Percentiles rank a stretch among this genome's conserved stretches.
These are phyloP conservation scores for Pogonognathellus flavescens DNA, from an alignment of 1,140 invertebrate species.

Conservation along the genomic window DNA sequence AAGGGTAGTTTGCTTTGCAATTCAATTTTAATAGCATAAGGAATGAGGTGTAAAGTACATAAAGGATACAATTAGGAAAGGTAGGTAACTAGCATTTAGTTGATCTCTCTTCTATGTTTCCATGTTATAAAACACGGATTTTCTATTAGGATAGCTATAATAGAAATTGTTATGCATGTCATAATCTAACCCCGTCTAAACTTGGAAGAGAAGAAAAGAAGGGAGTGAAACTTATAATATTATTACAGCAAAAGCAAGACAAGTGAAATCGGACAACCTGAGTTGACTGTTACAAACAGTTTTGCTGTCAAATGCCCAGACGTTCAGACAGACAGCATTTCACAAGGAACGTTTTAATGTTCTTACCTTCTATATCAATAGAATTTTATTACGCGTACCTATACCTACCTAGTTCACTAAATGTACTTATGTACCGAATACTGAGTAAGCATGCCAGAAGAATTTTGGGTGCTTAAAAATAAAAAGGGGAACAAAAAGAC, in stretches of 20 bases:
- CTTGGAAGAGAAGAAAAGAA: neutral
- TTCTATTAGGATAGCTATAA: too few species aligned
- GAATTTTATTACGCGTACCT: neutral
- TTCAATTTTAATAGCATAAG: too few species aligned
- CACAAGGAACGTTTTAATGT: conserved; percentile 1
- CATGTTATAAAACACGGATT: too few species aligned
- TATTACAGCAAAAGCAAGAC: neutral
- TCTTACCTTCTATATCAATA: conserved; percentile 23
- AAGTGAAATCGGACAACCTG: conserved; percentile 9
- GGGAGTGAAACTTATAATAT: neutral
- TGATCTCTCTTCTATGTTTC: too few species aligned
- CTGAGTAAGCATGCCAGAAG: neutral
- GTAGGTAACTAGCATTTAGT: too few species aligned
- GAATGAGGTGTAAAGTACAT: too few species aligned
- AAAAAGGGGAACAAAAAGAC: conserved; percentile 39
- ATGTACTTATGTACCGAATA: neutral
- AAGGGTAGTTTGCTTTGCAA: too few species aligned
- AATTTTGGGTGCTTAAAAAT: conserved; percentile 49
- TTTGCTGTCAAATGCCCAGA: conserved; percentile 12
- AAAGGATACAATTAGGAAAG: too few species aligned
- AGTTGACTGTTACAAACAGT: conserved; percentile 13
- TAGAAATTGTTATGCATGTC: too few species aligned
- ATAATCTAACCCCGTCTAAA: too few species aligned
- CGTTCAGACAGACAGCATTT: neutral
- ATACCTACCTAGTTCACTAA: neutral